phyloP scores from a whole-genome alignment of 1,140 invertebrate species.

The Grapholita molesta region DNA sequence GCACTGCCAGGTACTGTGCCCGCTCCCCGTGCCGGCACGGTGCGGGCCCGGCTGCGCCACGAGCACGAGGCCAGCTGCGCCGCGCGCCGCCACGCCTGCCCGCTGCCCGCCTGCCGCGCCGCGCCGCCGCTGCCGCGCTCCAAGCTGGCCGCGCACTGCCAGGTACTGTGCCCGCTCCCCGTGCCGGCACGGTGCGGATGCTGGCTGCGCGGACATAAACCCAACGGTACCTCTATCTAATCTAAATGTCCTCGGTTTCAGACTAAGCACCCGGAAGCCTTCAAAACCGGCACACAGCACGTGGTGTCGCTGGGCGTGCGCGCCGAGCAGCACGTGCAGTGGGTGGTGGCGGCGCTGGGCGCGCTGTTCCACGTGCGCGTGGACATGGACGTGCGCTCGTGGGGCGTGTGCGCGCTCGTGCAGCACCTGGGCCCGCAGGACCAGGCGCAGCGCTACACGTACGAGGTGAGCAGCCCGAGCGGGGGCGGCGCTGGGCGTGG shows the following conservation, averaged over 20 bases:
- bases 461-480: conserved; percentile 49
- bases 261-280: conserved; percentile 37
- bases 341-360: conserved; percentile 43
- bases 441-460: conserved; percentile 44
- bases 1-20: conserved; percentile 2
- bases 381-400: conserved; percentile 45
- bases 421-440: conserved; percentile 59
- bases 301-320: conserved; percentile 52
- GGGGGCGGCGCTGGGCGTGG: too few species aligned
- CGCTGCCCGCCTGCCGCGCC: conserved; percentile 41
- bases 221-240: too few species aligned
- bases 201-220: too few species aligned
- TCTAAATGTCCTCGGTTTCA: conserved; percentile 17
- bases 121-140: conserved; percentile 30
- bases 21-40: conserved; percentile 29
- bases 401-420: conserved; percentile 47
- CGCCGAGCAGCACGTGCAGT: conserved; percentile 45
- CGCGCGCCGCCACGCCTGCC: conserved; percentile 55
- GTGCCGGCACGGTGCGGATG: conserved; percentile 62
- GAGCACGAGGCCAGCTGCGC: conserved; percentile 48
- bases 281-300: conserved; percentile 45
- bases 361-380: conserved; percentile 55
- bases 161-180: conserved; percentile 69
- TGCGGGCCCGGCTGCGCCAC: conserved; percentile 45
- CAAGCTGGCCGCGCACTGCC: conserved; percentile 41